Conservation (phyloP, 2,888 invertebrate species). For the Clostera curtula region DNA sequence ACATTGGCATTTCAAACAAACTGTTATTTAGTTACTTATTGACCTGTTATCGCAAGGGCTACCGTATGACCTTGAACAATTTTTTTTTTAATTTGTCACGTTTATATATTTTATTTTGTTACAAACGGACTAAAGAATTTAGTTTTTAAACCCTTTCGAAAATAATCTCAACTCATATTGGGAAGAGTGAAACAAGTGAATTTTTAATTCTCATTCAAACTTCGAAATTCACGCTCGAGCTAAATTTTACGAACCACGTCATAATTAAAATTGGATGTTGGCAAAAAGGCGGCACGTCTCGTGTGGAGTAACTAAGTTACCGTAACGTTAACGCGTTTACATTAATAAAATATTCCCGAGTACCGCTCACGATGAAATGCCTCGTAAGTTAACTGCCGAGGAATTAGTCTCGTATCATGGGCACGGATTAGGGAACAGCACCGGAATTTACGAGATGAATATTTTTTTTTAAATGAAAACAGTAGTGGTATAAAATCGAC, state of each 20-base stretch:
- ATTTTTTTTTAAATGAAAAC: constrained; percentile 1
- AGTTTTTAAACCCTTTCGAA: too few relatives aligned
- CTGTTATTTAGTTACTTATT: too few relatives aligned
- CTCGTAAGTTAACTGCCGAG: constrained; percentile 26
- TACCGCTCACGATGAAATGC: constrained; percentile 32
- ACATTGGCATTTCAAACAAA: too few relatives aligned
- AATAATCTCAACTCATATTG: too few relatives aligned
- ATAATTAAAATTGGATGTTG: constrained; percentile 35
- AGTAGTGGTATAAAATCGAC: too few relatives aligned
- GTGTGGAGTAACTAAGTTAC: constrained; percentile 38
- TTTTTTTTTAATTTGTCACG: too few relatives aligned
- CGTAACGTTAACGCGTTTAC: constrained; percentile 43
- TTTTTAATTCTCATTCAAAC: too few relatives aligned
- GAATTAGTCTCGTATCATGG: constrained; percentile 28
- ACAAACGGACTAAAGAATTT: too few relatives aligned
- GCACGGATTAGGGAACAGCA: constrained; percentile 24
- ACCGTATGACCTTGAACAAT: too few relatives aligned
- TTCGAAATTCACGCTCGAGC: constrained; percentile 10
- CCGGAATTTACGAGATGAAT: constrained; percentile 18
- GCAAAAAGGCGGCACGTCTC: constrained; percentile 32
- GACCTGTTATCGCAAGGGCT: too few relatives aligned
- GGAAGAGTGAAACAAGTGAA: too few relatives aligned
- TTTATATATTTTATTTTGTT: too few relatives aligned
- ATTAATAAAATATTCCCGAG: constrained; percentile 50
- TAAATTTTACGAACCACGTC: constrained; percentile 19